Base-by-base conservation (phyloP, 1,140 invertebrate species). In the Drosophila virilis region DNA sequence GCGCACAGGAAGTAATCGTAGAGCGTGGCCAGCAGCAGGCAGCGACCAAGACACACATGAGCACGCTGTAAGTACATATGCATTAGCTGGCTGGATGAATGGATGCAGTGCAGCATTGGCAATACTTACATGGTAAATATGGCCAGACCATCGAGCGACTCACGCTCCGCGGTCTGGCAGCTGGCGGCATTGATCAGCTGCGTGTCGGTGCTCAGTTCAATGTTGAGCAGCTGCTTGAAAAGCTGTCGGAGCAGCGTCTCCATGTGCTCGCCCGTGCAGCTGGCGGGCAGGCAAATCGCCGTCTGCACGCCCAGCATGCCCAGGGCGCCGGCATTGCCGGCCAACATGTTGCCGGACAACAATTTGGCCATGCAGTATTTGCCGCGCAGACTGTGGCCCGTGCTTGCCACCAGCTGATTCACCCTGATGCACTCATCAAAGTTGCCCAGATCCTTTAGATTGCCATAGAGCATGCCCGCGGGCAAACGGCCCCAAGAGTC, bases 401-500 rank as follows among this genome's bases (percentile, higher is more conserved):
- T 15, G 32, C 22, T 43, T 8, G 8, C 15, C 6, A 52, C 5
- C 9, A 2, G n/a, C 2, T 75, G 55, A 2, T 81, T 38, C 7
- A 81, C 43, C 1, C 45, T 8, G 0, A 89, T 6, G 48, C 89
- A 91, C 64, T 91, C 51, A 13, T 85, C 83, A 32, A 52, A 91
- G 65, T 91, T 81, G 8, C 89, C 89, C 51, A 91, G 38, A 66
- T 91, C 89, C n/a, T 51, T 7, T 0, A 38, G 35, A 17, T 83
- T 81, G 8, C 83, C 83, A n/a, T 40, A 54, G 1, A 91, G 13
- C 4, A 69, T 40, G 0, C 88, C 89, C 1, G 88, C 45, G 1
- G 88, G 89, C 10, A 82, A 54, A 6, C 50, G 51, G 13, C 88
- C 89, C 89, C 89, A 91, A 0, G 88, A 43, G 40, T 91, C 88